phyloP scores from a whole-genome alignment of 2,113 vertebrate species.

The Ifrita kowaldi region DNA sequence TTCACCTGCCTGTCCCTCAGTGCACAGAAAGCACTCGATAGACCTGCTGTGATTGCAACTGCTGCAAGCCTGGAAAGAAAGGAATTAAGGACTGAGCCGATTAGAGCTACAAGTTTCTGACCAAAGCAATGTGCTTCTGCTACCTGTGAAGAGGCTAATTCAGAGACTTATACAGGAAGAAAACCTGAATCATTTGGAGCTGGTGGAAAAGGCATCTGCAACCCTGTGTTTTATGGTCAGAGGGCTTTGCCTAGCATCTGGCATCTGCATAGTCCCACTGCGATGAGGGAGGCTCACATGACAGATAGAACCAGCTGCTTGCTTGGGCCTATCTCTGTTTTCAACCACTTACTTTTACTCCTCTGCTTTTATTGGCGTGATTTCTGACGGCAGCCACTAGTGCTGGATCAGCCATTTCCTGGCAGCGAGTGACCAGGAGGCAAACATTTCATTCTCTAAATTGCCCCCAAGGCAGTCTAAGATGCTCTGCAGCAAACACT shows the following conservation, averaged over 20 bases:
- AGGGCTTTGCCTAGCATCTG: background rate
- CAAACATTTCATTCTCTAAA: conserved; percentile 3
- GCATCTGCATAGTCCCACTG: background rate
- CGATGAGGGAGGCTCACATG: background rate
- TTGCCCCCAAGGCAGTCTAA: background rate
- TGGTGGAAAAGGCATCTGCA: background rate
- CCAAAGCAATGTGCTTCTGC: background rate
- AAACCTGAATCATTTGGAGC: background rate
- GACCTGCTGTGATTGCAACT: background rate
- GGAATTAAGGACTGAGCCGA: background rate
- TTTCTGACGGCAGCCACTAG: background rate
- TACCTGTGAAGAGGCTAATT: background rate
- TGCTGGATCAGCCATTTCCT: conserved; percentile 1
- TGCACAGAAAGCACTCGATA: background rate
- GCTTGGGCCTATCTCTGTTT: background rate
- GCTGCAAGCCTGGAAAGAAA: background rate
- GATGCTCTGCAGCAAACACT: background rate
- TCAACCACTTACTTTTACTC: background rate
- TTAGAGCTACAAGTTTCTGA: background rate
- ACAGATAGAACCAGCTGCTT: background rate
- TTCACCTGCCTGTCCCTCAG: conserved; percentile 40
- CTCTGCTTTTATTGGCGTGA: background rate
- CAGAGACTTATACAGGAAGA: background rate
- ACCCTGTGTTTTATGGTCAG: background rate
- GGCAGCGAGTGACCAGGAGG: background rate